Base-by-base conservation (phyloP, 1,140 invertebrate species). In the Probaryconus sp. region DNA sequence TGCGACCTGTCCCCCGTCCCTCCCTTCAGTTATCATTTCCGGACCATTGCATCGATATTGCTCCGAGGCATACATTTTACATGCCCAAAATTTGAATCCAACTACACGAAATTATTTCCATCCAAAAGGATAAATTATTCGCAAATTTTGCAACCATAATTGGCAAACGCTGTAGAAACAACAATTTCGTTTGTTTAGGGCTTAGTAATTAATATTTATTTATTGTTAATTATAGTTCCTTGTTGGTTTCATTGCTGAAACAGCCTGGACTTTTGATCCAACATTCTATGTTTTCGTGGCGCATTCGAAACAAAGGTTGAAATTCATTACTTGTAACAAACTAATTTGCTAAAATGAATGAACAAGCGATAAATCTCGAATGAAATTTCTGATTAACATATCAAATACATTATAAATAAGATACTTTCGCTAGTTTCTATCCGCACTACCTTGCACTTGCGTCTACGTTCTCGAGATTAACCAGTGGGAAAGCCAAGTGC, bases 361-460 rank as follows among this genome's bases (percentile, higher is more conserved):
- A 31, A 38, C 11, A 55, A 56, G 6, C 33, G 11, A 42, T 71
- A 48, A 48, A 63, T 58, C 20, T 43, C 26, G 2, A 11, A 18
- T 21, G n/a, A 40, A 9, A 14, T 3, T 1, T 13, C 11, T 17
- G 24, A 64, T 63, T 71, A 42, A 40, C 55, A 53, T 42, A 58
- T 48, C 38, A 50, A 48, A 38, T 20, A 5, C 51, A 56, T 67
- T 47, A 56, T 45, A 42, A 53, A 65, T 40, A 50, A 82, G 81
- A 76, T 65, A 85, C 81, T 85, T 85, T 85, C 81, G 80, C 83
- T 81, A 63, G 74, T 67, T 76, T 81, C 78, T 77, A 75, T 58
- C 71, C 55, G 53, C 70, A 75, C 80, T 78, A 83, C 82, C 83
- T 85, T 84, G 83, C 82, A 84, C 83, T 85, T 83, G 81, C 78